Evolutionary conservation across 2,888 invertebrate genomes (phyloP).

Genomic region (Bhutanitis thaidina): DNA sequence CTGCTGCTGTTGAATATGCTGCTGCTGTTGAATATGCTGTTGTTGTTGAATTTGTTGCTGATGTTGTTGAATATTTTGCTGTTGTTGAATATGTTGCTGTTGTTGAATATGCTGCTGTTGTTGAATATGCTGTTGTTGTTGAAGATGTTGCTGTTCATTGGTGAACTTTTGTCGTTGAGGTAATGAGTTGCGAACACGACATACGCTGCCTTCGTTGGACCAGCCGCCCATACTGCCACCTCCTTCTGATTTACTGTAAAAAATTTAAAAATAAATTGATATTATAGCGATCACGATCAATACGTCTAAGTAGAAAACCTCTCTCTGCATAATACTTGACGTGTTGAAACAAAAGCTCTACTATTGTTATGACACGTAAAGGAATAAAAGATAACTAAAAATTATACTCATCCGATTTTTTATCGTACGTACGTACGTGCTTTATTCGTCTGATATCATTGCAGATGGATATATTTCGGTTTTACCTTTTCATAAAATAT

Average conservation of each 20-base stretch:
- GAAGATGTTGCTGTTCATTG: slow-evolving; percentile 63
- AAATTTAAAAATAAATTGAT: neutral
- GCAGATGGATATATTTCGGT: too few species aligned
- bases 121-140: slow-evolving; percentile 43
- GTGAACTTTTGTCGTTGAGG: slow-evolving; percentile 70
- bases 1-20: slow-evolving; percentile 27
- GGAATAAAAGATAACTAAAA: too few species aligned
- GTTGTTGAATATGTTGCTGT: slow-evolving; percentile 33
- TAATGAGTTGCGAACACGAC: slow-evolving; percentile 65
- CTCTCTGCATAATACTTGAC: too few species aligned
- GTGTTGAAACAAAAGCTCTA: too few species aligned
- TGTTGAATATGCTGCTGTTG: slow-evolving; percentile 37
- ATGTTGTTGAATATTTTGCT: slow-evolving; percentile 27
- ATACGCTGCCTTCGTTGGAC: slow-evolving; percentile 70
- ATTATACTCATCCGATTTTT: too few species aligned
- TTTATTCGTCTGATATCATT: too few species aligned
- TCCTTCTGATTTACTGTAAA: slow-evolving; percentile 63
- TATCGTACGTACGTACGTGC: too few species aligned
- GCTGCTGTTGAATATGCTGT: slow-evolving; percentile 25
- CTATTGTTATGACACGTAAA: too few species aligned
- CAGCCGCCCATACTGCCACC: slow-evolving; percentile 67
- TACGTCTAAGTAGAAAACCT: too few species aligned
- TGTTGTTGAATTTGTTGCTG: slow-evolving; percentile 30
- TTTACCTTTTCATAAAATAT: too few species aligned
- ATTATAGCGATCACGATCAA: too few species aligned